phyloP scores from a whole-genome alignment of 2,797 vertebrate species.

The Myripristis murdjan region DNA sequence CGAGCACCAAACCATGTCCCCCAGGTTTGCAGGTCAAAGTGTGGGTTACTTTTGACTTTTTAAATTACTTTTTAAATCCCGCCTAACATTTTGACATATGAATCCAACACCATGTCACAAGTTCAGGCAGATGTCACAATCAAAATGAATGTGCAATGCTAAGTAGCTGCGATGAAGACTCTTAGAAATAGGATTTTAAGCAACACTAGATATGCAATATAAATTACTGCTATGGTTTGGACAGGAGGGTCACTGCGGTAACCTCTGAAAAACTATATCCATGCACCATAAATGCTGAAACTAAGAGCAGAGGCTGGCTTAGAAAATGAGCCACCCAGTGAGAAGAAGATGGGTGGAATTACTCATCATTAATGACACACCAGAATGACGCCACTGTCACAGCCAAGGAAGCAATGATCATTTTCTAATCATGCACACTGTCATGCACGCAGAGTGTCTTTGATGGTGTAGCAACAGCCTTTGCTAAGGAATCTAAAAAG shows the following conservation, averaged over 20 bases:
- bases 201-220: too few relatives aligned
- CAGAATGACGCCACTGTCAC: slow-evolving; percentile 33
- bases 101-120: too few relatives aligned
- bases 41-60: too few relatives aligned
- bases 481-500: slow-evolving; percentile 5
- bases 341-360: slow-evolving; percentile 14
- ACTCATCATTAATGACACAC: slow-evolving; percentile 47
- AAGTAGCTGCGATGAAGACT: too few relatives aligned
- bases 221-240: too few relatives aligned
- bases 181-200: too few relatives aligned
- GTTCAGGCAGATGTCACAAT: too few relatives aligned
- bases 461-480: slow-evolving; percentile 15
- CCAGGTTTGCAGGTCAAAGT: too few relatives aligned
- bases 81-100: too few relatives aligned
- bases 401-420: slow-evolving; percentile 27
- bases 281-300: neutral
- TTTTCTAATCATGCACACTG: slow-evolving; percentile 47
- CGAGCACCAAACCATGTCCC: slow-evolving; percentile 16
- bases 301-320: slow-evolving; percentile 9
- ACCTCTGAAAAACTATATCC: neutral
- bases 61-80: too few relatives aligned
- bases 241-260: too few relatives aligned
- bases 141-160: too few relatives aligned
- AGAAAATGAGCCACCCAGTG: slow-evolving; percentile 36
- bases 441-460: neutral